Base-by-base conservation (phyloP, 1,140 invertebrate genomes). In the Bombus polaris region DNA sequence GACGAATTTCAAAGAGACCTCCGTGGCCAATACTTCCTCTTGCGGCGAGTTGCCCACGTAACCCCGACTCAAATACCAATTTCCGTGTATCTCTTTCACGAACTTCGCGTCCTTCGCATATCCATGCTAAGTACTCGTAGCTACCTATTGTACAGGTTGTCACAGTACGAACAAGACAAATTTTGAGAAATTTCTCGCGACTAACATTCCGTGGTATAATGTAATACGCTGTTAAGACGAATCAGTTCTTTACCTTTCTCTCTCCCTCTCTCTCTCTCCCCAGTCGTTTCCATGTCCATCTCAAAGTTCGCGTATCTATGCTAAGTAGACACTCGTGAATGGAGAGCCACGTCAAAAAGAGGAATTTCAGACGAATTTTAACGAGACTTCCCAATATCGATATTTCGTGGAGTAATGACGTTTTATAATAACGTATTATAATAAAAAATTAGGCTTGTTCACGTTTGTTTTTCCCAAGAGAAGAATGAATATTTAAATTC, bases 61-160 rank as follows among this genome's bases (percentile, higher is more conserved):
- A 44, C 28, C 71, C 18, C 71, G 5, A 32, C 71, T 44, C 71
- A 18, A 72, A 18, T 6, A 44, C 71, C 71, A 13, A 72, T 44
- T 72, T 44, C 71, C 71, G 70, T 44, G 13, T 42, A 28, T 42
- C 37, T 71, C 25, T 42, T 28, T 13, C 13, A 13, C 71, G 28
- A 72, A 72, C 39, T 44, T 72, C 3, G 39, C 28, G 39, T 44
- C 42, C 71, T 44, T 72, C 71, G 39, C 71, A n/a, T 72, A 72
- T 44, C 71, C 71, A 72, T 72, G 71, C 71, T 72, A 72, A 72
- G 39, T 32, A 72, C 18, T 53, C 47, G 47, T 53, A 53, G 47
- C 47, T 53, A 53, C 47, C 47, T 53, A 53, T 53, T 53, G 47
- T 53, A 53, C 5, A 53, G 47, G 47, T 22, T 53, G 47, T 18